Base-by-base conservation (phyloP, 2,113 vertebrate genomes). In the Piaya cayana region DNA sequence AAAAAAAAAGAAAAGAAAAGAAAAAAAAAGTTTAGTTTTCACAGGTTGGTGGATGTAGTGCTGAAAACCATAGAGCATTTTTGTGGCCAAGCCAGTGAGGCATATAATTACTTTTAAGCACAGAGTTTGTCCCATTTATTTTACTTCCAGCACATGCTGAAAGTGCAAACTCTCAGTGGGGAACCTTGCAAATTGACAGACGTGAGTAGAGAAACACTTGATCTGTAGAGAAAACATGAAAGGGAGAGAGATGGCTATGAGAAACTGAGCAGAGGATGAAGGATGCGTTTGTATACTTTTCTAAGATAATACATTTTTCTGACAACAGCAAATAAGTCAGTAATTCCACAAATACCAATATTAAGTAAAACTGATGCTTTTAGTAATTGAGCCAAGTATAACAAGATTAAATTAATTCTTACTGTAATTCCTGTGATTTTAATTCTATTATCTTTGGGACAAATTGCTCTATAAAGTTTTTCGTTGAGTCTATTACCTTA, bases 391-490 rank as follows among this genome's bases (percentile, higher is more conserved):
- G n/a, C 68, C 27, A 86, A 92, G 69, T 82, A 68, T 68, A 94
- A 86, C 9, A 63, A 79, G 86, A 84, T 94, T 91, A 84, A 92
- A 93, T 49, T 83, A 86, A 89, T 94, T 78, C 30, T 71, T 88
- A 56, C 60, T 75, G 49, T 71, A 91, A 94, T 83, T 94, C 55
- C 68, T 75, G 43, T 76, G 70, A 88, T 88, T 91, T 84, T 86
- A 92, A 84, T 92, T 94, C 29, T 75, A 2, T 92, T 92, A 82
- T 68, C 64, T 77, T 59, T 29, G 60, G 56, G 43, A 88, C 18
- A 91, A 91, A 93, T 82, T 36, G 8, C 69, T 75, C 69, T 3
- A 3, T 37, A 60, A 95, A 94, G 32, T 86, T 93, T 93, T 95
- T 81, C 47, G 65, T 29, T 49, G 47, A 30, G 58, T 56, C 56